Conservation (phyloP, 2,888 invertebrate species). For the Parelbella ahira region DNA sequence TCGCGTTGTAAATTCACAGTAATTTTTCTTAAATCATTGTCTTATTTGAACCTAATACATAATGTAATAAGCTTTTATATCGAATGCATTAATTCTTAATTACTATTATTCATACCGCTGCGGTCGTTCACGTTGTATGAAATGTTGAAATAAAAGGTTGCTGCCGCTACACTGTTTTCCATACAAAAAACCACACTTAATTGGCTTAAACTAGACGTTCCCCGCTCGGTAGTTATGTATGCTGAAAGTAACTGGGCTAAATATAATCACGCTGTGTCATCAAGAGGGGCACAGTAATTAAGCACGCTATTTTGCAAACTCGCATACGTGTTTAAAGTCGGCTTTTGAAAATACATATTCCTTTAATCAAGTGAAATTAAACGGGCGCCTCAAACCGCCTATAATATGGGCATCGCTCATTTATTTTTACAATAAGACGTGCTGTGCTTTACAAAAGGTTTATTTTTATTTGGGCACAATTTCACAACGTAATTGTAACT, state of each 20-base stretch:
- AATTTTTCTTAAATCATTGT: too few relatives aligned
- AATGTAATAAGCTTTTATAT: too few relatives aligned
- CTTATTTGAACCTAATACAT: too few relatives aligned
- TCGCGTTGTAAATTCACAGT: too few relatives aligned
- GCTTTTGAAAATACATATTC: slow-evolving; percentile 15
- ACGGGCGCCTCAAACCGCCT: slow-evolving; percentile 1
- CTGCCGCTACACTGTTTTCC: too few relatives aligned
- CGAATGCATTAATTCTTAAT: too few relatives aligned
- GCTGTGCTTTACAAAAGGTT: not conserved
- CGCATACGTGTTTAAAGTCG: slow-evolving; percentile 15
- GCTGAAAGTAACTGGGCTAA: slow-evolving; percentile 20
- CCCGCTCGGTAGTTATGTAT: slow-evolving; percentile 14
- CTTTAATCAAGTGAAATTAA: slow-evolving; percentile 11
- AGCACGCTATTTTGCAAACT: slow-evolving; percentile 23
- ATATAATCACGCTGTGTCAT: slow-evolving; percentile 19
- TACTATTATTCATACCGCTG: too few relatives aligned
- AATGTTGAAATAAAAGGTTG: too few relatives aligned
- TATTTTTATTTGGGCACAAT: slow-evolving; percentile 38
- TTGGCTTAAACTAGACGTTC: slow-evolving; percentile 15
- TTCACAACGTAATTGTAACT: slow-evolving; percentile 34
- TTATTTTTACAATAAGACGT: slow-evolving; percentile 5
- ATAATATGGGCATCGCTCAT: slow-evolving; percentile 6
- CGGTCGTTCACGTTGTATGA: too few relatives aligned
- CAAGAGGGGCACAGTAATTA: slow-evolving; percentile 15
- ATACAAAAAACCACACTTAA: slow-evolving; percentile 10